These are phyloP conservation scores for Axis porcinus DNA, from an alignment of 2,113 vertebrate genomes.

Conservation along the genomic window DNA sequence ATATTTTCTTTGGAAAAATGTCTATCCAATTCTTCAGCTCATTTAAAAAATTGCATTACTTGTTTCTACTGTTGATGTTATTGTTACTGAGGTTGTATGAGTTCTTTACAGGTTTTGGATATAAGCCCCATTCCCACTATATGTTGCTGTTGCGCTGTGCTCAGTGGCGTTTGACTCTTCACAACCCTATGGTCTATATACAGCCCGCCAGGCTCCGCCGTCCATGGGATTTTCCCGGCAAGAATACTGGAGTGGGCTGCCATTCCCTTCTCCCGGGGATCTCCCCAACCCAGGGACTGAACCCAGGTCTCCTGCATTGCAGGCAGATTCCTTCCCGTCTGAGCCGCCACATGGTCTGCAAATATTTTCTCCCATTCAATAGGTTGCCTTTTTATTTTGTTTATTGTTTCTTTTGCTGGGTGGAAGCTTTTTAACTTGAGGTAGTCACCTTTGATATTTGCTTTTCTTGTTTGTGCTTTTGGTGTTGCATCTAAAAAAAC, in stretches of 20 bases:
- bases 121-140: background rate
- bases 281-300: background rate
- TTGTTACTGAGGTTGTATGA: background rate
- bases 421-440: background rate
- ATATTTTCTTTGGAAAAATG: background rate
- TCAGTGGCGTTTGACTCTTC: background rate
- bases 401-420: background rate
- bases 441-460: background rate
- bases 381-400: background rate
- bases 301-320: background rate
- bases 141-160: background rate
- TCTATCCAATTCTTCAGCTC: background rate
- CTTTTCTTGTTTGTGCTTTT: background rate
- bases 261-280: background rate
- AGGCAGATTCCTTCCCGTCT: background rate
- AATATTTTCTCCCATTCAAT: background rate
- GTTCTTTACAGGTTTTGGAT: background rate
- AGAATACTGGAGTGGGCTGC: background rate
- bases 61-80: background rate
- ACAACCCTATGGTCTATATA: background rate
- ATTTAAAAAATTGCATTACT: background rate
- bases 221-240: background rate
- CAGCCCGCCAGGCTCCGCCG: background rate
- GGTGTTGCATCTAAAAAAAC: background rate
- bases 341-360: background rate